These are phyloP conservation scores for human (Homo sapiens) DNA, from an alignment of 2,113 vertebrate genomes.

Conservation along the genomic window DNA sequence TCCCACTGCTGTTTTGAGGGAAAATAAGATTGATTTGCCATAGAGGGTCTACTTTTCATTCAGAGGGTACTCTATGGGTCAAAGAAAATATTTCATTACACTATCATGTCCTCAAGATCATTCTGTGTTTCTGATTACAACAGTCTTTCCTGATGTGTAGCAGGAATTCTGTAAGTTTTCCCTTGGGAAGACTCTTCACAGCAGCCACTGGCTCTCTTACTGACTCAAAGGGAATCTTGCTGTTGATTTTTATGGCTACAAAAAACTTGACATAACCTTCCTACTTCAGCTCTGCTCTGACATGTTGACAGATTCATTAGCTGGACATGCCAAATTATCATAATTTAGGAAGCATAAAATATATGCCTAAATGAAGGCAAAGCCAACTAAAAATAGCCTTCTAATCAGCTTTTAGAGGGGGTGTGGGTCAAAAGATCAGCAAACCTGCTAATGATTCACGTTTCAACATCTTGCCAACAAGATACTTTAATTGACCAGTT, in stretches of 20 bases:
- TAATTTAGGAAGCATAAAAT: conserved; percentile 51
- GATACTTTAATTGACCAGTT: conserved; percentile 49
- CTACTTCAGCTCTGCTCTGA: conserved; percentile 13
- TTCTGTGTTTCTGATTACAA: not conserved
- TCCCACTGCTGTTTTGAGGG: not conserved
- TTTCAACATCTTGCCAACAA: conserved; percentile 56
- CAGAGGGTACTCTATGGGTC: not conserved
- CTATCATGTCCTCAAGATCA: not conserved
- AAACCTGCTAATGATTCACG: conserved; percentile 24
- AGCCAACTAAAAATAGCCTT: conserved; percentile 46
- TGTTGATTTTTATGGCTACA: not conserved
- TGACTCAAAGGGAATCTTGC: not conserved
- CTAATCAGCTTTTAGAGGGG: not conserved
- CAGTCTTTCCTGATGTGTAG: not conserved
- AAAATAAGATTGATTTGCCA: conserved; percentile 13
- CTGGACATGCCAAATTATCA: conserved; percentile 39
- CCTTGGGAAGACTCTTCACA: not conserved
- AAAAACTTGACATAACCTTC: conserved; percentile 29
- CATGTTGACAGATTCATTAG: conserved; percentile 55
- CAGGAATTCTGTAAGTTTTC: not conserved
- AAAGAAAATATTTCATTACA: not conserved
- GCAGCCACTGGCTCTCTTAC: not conserved
- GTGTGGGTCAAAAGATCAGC: conserved; percentile 44
- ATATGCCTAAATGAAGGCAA: conserved; percentile 8
- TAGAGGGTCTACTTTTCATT: not conserved